phyloP scores from a whole-genome alignment of 2,888 invertebrate genomes.

The Bibio marci region DNA sequence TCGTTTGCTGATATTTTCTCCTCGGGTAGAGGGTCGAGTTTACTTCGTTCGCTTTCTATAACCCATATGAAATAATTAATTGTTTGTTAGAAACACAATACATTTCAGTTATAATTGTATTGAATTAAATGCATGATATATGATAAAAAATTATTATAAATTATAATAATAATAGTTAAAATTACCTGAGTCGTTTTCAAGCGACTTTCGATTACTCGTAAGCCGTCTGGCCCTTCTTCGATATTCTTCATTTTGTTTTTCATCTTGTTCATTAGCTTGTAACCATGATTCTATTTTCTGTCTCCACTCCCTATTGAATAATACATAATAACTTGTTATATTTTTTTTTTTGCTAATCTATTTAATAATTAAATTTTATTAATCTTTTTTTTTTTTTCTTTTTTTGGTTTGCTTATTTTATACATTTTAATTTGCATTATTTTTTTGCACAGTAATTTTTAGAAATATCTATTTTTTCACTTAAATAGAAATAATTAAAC shows the following conservation, averaged over 20 bases:
- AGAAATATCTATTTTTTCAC: slow-evolving; percentile 3
- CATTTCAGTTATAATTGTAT: too few relatives aligned
- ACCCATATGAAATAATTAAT: too few relatives aligned
- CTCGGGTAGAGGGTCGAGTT: slow-evolving; percentile 59
- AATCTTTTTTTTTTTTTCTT: not conserved
- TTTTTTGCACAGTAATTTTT: slow-evolving; percentile 1
- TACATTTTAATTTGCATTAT: not conserved
- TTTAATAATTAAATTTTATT: not conserved
- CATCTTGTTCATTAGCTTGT: slow-evolving; percentile 69
- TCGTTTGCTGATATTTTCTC: slow-evolving; percentile 34
- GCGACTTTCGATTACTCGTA: slow-evolving; percentile 55
- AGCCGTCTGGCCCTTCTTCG: slow-evolving; percentile 45
- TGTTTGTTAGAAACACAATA: too few relatives aligned
- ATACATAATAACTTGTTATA: slow-evolving; percentile 3
- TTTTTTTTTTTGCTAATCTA: not conserved
- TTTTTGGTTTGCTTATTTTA: not conserved
- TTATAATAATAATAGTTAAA: not conserved
- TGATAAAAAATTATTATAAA: too few relatives aligned
- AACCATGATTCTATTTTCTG: slow-evolving; percentile 87
- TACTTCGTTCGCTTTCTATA: slow-evolving; percentile 60
- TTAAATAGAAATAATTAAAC: slow-evolving; percentile 22
- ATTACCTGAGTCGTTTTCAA: slow-evolving; percentile 70
- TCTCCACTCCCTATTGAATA: slow-evolving; percentile 51
- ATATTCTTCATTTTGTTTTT: slow-evolving; percentile 51
- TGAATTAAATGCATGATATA: too few relatives aligned